Base-by-base conservation (phyloP, 30 jellyfish, hydroid and myxozoan genomes). In the Chironex yamaguchii region DNA sequence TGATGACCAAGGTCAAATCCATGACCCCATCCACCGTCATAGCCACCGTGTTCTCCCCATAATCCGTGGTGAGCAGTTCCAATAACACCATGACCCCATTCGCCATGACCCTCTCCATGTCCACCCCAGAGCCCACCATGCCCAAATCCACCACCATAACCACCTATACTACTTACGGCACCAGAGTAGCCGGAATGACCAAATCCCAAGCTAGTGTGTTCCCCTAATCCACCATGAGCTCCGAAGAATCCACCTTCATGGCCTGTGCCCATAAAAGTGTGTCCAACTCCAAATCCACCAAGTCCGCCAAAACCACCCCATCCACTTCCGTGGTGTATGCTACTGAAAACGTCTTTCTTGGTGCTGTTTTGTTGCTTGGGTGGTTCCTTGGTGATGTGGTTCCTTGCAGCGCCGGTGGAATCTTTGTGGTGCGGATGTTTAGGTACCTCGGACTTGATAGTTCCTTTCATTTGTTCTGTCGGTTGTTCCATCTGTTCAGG, bases 331-430 rank as follows among this genome's bases (percentile, higher is more conserved):
- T 58, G 73, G 26, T 58, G 32, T 6, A 58, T 11, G 6, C 26
- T 25, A 58, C 91, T 89, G 50, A 85, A 85, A 13, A 69, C 89
- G 62, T 76, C 93, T 62, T 92, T 92, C 71, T 86, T 91, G 21
- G 96, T 53, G 83, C 95, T 78, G 87, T 91, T 91, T 58, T 77
- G 90, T 62, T 77, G 70, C 74, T 85, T 91, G 53, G 49, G 78
- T 12, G 63, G 30, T 76, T 70, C 88, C 34, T 82, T 90, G 78
- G 95, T 3, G 9, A 42, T 42, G 9, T 9, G 9, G 17, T 42
- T 42, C 58, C 17, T 42, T 17, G 58, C 58, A 6, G 58, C 58
- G 9, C 58, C 58, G 9, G 58, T 42, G 17, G 58, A 6, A 6
- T 42, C 58, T 42, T 42, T 42, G 58, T 42, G 58, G 17, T 42